Conservation (phyloP, 2,113 vertebrate species). For the Antechinus flavipes region DNA sequence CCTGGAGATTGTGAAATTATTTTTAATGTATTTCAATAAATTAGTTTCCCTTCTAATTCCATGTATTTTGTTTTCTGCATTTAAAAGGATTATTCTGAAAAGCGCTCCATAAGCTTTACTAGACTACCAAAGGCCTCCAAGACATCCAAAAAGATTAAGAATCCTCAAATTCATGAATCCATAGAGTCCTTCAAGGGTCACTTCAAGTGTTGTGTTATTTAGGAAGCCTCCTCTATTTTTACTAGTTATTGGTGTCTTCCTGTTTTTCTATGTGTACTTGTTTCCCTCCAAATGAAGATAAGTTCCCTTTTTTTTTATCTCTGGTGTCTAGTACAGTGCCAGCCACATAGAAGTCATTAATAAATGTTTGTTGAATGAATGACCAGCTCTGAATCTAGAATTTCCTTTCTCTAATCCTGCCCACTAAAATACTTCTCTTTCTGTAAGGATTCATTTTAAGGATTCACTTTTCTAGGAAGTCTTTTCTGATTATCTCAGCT, state of each 20-base stretch:
- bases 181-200: background rate
- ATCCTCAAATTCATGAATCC: background rate
- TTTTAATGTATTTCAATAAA: background rate
- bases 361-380: background rate
- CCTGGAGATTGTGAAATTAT: too few relatives aligned
- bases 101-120: background rate
- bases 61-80: background rate
- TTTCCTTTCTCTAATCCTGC: background rate
- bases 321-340: background rate
- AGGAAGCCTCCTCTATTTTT: background rate
- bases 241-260: background rate
- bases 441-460: background rate
- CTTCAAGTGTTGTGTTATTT: background rate
- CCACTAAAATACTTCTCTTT: background rate
- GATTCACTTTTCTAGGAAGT: background rate
- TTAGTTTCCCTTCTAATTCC: background rate
- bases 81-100: background rate
- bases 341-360: background rate
- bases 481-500: background rate
- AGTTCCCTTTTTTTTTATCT: background rate
- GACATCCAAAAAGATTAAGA: background rate
- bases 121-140: background rate
- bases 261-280: background rate
- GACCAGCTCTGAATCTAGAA: background rate
- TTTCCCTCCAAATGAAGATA: background rate